These are phyloP conservation scores for Eciton burchellii DNA, from an alignment of 1,140 invertebrate species.

Conservation along the genomic window DNA sequence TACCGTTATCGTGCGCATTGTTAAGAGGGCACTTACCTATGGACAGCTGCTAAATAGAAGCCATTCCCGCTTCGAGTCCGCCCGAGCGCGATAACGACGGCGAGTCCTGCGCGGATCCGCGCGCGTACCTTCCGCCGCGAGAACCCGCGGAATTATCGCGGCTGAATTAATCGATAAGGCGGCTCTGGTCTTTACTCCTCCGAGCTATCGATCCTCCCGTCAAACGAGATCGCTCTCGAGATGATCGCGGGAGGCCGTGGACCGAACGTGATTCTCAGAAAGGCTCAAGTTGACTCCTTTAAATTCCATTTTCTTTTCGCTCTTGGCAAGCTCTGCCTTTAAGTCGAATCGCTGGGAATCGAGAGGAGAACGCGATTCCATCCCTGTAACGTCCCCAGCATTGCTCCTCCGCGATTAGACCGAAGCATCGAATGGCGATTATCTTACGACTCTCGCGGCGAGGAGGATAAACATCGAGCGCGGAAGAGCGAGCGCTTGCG, in stretches of 20 bases:
- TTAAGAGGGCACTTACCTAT: slow-evolving; percentile 79
- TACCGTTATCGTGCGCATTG: slow-evolving; percentile 79
- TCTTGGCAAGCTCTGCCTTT: background rate
- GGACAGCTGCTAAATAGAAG: slow-evolving; percentile 82
- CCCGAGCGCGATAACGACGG: slow-evolving; percentile 38
- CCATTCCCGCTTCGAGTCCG: slow-evolving; percentile 53
- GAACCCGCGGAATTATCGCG: background rate
- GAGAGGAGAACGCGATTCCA: no score
- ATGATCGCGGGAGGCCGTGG: no score
- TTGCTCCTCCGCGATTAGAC: no score
- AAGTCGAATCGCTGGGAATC: no score
- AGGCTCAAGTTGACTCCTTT: background rate
- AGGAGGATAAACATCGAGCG: no score
- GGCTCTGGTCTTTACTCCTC: no score
- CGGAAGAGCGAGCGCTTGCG: background rate
- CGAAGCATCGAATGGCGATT: no score
- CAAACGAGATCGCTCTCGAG: no score
- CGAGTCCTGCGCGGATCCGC: background rate
- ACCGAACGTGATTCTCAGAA: no score
- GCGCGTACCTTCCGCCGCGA: background rate
- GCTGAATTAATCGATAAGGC: background rate
- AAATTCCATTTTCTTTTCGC: background rate
- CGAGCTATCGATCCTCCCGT: no score
- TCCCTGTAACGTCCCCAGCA: no score
- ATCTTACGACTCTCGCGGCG: no score